phyloP scores from a whole-genome alignment of 2,888 invertebrate genomes.

The Poecilus cupreus region DNA sequence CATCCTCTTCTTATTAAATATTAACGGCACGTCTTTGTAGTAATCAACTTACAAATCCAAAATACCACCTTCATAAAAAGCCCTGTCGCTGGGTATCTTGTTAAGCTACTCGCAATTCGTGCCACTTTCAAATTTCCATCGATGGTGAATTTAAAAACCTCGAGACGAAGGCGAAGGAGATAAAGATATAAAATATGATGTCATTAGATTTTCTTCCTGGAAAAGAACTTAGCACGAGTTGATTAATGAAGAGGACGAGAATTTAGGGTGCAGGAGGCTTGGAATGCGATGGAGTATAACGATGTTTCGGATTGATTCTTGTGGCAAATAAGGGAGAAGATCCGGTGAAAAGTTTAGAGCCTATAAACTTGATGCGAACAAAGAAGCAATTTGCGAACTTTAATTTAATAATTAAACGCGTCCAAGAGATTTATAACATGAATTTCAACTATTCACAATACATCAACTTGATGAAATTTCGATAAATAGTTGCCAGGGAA shows the following conservation, averaged over 20 bases:
- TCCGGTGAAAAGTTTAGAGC: neutral
- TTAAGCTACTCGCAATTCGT: neutral
- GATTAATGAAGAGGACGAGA: neutral
- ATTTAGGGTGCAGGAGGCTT: neutral
- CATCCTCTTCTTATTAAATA: conserved; percentile 37
- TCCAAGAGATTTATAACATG: conserved; percentile 20
- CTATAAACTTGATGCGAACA: conserved; percentile 10
- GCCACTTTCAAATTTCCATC: neutral
- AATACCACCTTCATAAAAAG: conserved; percentile 44
- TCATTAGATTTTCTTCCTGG: conserved; percentile 10
- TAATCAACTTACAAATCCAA: conserved; percentile 51
- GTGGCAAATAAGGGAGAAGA: neutral
- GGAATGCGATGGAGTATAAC: conserved; percentile 3
- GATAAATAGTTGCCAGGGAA: neutral
- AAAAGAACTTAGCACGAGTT: neutral
- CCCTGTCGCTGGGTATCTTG: conserved; percentile 10
- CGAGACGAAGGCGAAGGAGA: neutral
- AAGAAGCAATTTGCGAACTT: conserved; percentile 38
- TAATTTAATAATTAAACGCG: conserved; percentile 36
- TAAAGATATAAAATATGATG: conserved; percentile 37
- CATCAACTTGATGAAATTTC: neutral
- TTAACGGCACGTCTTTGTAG: conserved; percentile 30
- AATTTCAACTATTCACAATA: conserved; percentile 29
- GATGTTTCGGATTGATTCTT: conserved; percentile 34
- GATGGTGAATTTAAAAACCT: neutral